Conservation (phyloP, 2,888 invertebrate species). For the Syrphus vitripennis region DNA sequence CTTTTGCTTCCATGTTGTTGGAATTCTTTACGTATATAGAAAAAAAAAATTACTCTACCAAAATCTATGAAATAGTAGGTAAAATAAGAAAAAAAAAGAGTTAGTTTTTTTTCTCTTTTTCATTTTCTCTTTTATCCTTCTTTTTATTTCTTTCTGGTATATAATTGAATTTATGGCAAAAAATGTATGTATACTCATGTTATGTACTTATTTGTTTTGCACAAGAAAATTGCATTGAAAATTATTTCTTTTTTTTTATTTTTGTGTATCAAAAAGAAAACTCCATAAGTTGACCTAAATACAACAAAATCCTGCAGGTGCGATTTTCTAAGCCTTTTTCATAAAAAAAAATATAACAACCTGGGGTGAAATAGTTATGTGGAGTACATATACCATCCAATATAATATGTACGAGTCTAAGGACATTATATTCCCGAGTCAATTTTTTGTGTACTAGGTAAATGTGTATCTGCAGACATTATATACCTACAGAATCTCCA, state of each 20-base stretch:
- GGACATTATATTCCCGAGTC: not conserved
- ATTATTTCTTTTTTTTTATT: not conserved
- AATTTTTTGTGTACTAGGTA: not conserved
- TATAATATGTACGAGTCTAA: not conserved
- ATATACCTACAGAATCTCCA: not conserved
- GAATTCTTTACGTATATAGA: too few species aligned
- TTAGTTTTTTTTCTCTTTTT: not conserved
- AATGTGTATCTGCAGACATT: not conserved
- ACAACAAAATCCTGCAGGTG: constrained; percentile 38
- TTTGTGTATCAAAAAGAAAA: not conserved
- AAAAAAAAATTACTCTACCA: too few species aligned
- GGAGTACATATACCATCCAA: too few species aligned
- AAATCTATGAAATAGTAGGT: not conserved
- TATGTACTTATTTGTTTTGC: constrained; percentile 21
- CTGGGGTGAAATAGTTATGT: not conserved
- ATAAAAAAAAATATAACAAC: not conserved
- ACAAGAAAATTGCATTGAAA: constrained; percentile 25
- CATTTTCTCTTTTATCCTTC: not conserved
- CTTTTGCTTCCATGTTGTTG: not conserved
- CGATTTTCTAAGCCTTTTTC: constrained; percentile 1
- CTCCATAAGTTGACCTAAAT: constrained; percentile 47
- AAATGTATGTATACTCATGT: too few species aligned
- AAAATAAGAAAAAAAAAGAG: not conserved
- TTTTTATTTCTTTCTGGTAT: not conserved
- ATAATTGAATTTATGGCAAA: constrained; percentile 33